Conservation (phyloP, 2,797 vertebrate species). For the Columba guinea region DNA sequence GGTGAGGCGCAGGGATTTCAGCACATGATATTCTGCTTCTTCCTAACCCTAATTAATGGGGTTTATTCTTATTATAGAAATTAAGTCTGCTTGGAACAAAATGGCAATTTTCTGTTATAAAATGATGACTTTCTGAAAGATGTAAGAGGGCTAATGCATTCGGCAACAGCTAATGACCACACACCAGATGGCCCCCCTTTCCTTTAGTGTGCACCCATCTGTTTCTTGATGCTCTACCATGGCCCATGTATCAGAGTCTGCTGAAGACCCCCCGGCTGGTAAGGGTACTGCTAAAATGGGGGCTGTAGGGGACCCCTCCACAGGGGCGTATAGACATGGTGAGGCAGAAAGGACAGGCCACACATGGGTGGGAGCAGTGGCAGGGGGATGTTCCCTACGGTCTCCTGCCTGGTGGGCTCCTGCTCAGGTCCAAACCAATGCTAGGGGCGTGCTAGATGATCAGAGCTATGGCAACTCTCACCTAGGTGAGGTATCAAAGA, state of each 20-base stretch:
- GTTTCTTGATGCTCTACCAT: not conserved
- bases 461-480: not conserved
- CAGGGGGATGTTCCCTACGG: too few relatives aligned
- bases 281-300: not conserved
- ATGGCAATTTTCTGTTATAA: constrained; percentile 42
- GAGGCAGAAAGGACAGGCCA: fast-evolving
- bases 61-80: constrained; percentile 33
- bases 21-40: not conserved
- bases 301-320: not conserved
- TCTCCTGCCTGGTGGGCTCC: fast-evolving
- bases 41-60: not conserved
- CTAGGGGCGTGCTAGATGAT: fast-evolving
- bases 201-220: not conserved
- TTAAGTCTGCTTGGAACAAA: constrained; percentile 43
- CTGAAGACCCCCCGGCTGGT: not conserved
- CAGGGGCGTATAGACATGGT: not conserved
- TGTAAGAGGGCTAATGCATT: constrained; percentile 38
- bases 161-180: not conserved
- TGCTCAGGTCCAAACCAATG: not conserved
- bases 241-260: fast-evolving
- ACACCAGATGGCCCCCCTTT: not conserved
- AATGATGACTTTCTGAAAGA: constrained; percentile 34
- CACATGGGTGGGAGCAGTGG: fast-evolving
- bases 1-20: fast-evolving
- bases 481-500: not conserved